Conservation (phyloP, 2,888 invertebrate genomes). For the Perdita meconis region DNA sequence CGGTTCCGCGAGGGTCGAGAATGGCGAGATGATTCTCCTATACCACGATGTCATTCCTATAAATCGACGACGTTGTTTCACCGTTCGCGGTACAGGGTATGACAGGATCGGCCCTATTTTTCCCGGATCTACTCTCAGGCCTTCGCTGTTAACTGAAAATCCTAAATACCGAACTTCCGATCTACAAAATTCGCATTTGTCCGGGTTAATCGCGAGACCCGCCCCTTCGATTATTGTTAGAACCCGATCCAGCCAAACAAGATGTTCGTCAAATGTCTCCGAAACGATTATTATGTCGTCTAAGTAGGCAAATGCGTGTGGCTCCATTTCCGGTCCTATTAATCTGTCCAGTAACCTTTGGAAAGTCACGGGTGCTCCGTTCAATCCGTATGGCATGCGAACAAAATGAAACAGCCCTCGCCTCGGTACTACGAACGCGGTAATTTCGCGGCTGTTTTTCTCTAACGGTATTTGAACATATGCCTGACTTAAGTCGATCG, state of each 20-base stretch:
- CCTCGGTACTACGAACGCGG: constrained; percentile 3
- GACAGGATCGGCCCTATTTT: too few species aligned
- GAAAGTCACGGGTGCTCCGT: constrained; percentile 1
- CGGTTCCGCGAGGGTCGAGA: too few species aligned
- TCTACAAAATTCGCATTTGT: not conserved
- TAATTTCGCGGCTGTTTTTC: not conserved
- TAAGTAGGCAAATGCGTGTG: not conserved
- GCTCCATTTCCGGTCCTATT: constrained; percentile 6
- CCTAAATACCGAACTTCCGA: not conserved
- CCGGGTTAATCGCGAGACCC: not conserved
- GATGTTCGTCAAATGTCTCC: not conserved
- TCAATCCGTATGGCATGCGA: not conserved
- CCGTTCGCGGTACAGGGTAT: too few species aligned
- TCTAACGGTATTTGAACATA: constrained; percentile 12
- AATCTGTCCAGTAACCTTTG: not conserved
- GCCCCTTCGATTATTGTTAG: not conserved
- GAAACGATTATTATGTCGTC: not conserved
- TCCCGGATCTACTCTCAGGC: not conserved
- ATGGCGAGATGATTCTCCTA: too few species aligned
- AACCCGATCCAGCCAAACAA: not conserved
- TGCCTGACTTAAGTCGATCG: constrained; percentile 9
- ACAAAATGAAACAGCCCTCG: constrained; percentile 3
- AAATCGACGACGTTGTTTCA: too few species aligned
- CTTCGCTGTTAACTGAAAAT: not conserved
- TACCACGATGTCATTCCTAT: too few species aligned